phyloP scores from a whole-genome alignment of 2,113 vertebrate species.

The Lasiurus cinereus region DNA sequence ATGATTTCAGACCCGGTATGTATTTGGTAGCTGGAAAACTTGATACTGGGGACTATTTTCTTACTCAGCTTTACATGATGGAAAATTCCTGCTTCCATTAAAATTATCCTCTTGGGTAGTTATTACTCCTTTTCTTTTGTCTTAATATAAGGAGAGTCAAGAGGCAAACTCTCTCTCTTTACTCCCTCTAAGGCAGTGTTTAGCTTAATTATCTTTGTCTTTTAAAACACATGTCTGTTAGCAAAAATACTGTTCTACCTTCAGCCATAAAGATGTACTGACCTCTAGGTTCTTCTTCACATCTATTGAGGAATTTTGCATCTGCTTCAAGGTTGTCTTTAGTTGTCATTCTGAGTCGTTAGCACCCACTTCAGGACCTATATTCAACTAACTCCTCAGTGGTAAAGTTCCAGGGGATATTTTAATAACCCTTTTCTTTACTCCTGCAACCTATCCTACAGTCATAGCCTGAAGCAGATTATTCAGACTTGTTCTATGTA shows the following conservation, averaged over 20 bases:
- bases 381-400: neutral
- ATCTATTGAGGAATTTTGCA: neutral
- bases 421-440: slow-evolving; percentile 16
- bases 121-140: neutral
- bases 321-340: neutral
- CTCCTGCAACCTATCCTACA: neutral
- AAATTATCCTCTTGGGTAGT: neutral
- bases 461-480: neutral
- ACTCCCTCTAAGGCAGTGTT: neutral
- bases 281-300: neutral
- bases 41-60: neutral
- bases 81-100: neutral
- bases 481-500: neutral
- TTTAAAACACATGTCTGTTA: neutral
- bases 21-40: neutral
- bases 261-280: neutral
- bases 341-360: neutral
- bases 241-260: too few relatives aligned
- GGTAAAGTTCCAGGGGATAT: neutral
- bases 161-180: neutral
- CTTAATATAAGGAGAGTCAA: neutral
- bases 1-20: slow-evolving; percentile 97
- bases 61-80: neutral
- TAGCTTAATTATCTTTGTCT: neutral
- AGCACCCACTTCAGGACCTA: neutral